phyloP scores from a whole-genome alignment of 2,888 invertebrate genomes.

The Ptilodon capucinus region DNA sequence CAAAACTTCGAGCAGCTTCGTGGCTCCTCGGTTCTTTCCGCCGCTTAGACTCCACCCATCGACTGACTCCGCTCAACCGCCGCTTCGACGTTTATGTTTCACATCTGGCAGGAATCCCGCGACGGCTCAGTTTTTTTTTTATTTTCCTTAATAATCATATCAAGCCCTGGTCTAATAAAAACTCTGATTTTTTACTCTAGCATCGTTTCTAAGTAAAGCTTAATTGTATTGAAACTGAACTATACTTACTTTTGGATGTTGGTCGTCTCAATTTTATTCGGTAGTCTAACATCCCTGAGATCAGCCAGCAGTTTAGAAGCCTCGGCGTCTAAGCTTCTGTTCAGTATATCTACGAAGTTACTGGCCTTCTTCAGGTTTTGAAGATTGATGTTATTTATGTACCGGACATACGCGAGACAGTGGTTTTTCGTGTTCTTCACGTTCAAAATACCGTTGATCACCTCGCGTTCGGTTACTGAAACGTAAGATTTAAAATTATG shows the following conservation, averaged over 20 bases:
- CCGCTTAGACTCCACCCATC: too few relatives aligned
- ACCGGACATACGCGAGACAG: slow-evolving; percentile 96
- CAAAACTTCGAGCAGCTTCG: too few relatives aligned
- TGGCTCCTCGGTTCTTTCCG: too few relatives aligned
- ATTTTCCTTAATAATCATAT: too few relatives aligned
- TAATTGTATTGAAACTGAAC: too few relatives aligned
- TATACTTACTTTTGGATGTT: slow-evolving; percentile 91
- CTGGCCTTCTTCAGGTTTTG: slow-evolving; percentile 97
- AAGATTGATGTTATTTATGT: slow-evolving; percentile 98
- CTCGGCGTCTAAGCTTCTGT: slow-evolving; percentile 95
- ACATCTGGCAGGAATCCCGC: too few relatives aligned
- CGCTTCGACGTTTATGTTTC: too few relatives aligned
- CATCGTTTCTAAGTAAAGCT: too few relatives aligned
- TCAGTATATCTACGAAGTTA: slow-evolving; percentile 96
- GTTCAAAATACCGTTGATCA: slow-evolving; percentile 96
- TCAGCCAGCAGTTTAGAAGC: slow-evolving; percentile 94
- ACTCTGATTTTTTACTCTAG: too few relatives aligned
- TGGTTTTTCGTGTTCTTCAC: slow-evolving; percentile 98
- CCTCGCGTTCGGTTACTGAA: slow-evolving; percentile 98
- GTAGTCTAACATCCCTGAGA: slow-evolving; percentile 94
- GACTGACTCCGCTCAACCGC: too few relatives aligned
- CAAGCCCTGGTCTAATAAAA: too few relatives aligned
- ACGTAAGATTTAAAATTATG: slow-evolving; percentile 11
- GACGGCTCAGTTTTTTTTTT: too few relatives aligned
- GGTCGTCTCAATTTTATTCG: slow-evolving; percentile 93